Evolutionary conservation across 2,113 vertebrate genomes (phyloP), one percentile per base, ranked within the genome.

Genomic region (Heterocephalus glaber): DNA sequence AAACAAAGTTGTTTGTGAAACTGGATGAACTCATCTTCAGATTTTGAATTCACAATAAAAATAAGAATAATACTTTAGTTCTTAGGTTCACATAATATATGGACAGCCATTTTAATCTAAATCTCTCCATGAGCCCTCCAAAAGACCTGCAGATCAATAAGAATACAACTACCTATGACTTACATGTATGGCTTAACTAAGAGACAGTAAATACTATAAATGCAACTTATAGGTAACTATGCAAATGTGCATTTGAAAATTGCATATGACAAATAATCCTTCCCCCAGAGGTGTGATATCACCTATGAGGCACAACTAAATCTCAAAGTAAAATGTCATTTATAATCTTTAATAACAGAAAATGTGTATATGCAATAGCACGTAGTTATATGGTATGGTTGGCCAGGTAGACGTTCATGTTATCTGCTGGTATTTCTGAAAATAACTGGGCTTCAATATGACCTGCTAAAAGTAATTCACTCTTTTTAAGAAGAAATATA

Each of bases 1-100:
- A 66, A 88, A 16, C 17, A 95, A 38, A 86, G 2, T 91, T 88
- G 22, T 76, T 95, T 94, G 22, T 77, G 54, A 95, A 95, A 82
- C 33, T 85, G 7, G 8, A 63, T 56, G 11, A 47, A 61, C 56
- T 60, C 26, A 92, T 61, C 49, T 72, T 60, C 33, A n/a, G 5
- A 76, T 85, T 26, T 90, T 30, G 79, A 92, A 84, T 93, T 93
- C 24, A 84, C 68, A 41, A 28, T 35, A 58, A 94, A 96, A 60
- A 68, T 66, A 80, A 90, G 10, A 79, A 61, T 56, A 68, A 2
- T 11, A 14, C 3, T 92, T 72, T 58, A 74, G 16, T 7, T 84
- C 87, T 60, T 54, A 52, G 5, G 56, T 65, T 84, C 33, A 70
- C 4, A 54, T 76, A 81, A 65, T 3, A 66, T 74, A 89, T 66